A percentile compares a stretch with the other conserved stretches of the same genome.
These are phyloP conservation scores for Coelopa pilipes DNA, from an alignment of 2,888 invertebrate species.

Conservation along the genomic window DNA sequence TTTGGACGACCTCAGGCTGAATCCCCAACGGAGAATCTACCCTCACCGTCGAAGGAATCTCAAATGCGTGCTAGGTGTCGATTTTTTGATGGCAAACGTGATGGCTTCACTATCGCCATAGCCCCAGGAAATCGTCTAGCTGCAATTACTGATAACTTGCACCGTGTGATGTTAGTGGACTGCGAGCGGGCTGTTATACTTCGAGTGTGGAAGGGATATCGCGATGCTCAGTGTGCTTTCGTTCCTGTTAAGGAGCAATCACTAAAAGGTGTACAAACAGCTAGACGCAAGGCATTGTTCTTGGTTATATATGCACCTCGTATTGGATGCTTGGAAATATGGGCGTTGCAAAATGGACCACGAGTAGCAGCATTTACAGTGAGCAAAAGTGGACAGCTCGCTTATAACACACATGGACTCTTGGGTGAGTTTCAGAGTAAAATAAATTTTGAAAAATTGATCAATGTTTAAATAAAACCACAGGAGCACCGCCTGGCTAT, in stretches of 20 bases:
- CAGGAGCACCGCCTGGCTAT: conserved; percentile 71
- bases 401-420: conserved; percentile 84
- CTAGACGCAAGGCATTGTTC: conserved; percentile 75
- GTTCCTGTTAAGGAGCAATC: conserved; percentile 80
- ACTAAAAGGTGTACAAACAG: conserved; percentile 55
- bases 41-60: conserved; percentile 68
- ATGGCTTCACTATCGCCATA: conserved; percentile 78
- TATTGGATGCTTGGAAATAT: conserved; percentile 92
- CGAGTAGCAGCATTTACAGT: conserved; percentile 92
- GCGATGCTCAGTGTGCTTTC: conserved; percentile 96
- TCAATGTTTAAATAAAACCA: conserved; percentile 63
- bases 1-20: conserved; percentile 50
- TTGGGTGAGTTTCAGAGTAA: conserved; percentile 68
- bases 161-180: conserved; percentile 89
- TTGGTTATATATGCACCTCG: conserved; percentile 93
- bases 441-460: not conserved
- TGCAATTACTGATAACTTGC: conserved; percentile 85
- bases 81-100: conserved; percentile 81
- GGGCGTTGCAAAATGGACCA: conserved; percentile 89
- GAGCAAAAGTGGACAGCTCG: conserved; percentile 81
- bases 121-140: conserved; percentile 81
- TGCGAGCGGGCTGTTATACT: conserved; percentile 81
- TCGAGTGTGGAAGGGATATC: conserved; percentile 93
- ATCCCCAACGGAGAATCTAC: conserved; percentile 50
- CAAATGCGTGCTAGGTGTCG: conserved; percentile 83